These are phyloP conservation scores for Phrynosoma platyrhinos DNA, from an alignment of 2,113 vertebrate genomes.

Conservation along the genomic window DNA sequence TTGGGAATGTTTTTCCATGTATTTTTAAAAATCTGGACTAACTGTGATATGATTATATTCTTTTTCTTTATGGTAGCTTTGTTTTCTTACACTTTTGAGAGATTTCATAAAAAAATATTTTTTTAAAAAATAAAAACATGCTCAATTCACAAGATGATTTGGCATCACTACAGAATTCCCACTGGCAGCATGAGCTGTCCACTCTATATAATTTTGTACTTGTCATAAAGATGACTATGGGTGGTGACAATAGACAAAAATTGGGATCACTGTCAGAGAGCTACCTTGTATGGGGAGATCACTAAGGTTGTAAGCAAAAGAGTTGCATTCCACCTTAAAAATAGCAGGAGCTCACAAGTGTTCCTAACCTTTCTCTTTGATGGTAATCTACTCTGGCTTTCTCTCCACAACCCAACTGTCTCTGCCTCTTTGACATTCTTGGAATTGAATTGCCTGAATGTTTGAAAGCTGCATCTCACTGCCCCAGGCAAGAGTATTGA, in stretches of 20 bases:
- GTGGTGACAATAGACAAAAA: neutral
- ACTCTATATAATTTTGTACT: neutral
- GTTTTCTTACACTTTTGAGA: neutral
- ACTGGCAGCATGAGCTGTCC: neutral
- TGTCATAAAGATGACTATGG: neutral
- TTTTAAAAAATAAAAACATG: neutral
- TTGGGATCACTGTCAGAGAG: neutral
- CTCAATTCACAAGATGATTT: neutral
- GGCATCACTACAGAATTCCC: neutral
- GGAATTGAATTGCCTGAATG: slow-evolving; percentile 24
- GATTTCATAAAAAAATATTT: neutral
- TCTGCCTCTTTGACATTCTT: neutral
- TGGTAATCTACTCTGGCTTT: neutral
- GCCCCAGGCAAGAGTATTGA: slow-evolving; percentile 25
- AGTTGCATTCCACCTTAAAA: neutral
- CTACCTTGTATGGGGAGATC: neutral
- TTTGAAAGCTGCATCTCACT: slow-evolving; percentile 26
- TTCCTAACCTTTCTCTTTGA: neutral
- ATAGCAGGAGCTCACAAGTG: neutral
- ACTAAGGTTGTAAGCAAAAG: neutral
- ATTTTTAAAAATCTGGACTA: neutral
- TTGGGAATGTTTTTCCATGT: neutral
- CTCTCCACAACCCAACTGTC: neutral
- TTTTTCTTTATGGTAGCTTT: too few species aligned
- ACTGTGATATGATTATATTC: neutral